phyloP scores from a whole-genome alignment of 2,113 vertebrate species.

The Chlamydotis undulata region DNA sequence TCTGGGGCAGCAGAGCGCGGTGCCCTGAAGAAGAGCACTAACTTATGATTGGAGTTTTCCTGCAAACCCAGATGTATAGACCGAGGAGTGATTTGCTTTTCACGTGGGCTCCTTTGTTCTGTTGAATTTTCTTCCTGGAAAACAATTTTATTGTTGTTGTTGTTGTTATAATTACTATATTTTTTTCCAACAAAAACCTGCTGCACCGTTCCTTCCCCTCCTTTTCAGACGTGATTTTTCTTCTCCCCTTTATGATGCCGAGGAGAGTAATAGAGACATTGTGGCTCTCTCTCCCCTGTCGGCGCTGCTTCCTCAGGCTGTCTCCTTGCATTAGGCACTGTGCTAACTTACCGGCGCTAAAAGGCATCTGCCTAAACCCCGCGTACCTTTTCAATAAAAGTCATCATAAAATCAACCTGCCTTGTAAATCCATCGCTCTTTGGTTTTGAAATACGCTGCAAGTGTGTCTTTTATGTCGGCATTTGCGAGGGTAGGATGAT shows the following conservation, averaged over 20 bases:
- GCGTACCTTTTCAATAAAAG: slow-evolving; percentile 83
- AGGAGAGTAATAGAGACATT: slow-evolving; percentile 87
- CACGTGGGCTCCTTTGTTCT: slow-evolving; percentile 47
- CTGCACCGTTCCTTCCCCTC: slow-evolving; percentile 51
- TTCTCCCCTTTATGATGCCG: slow-evolving; percentile 78
- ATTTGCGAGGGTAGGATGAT: slow-evolving; percentile 61
- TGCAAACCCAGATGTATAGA: not conserved
- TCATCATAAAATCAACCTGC: slow-evolving; percentile 84
- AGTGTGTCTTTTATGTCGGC: slow-evolving; percentile 76
- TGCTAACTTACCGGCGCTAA: slow-evolving; percentile 82
- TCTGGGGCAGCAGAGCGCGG: not conserved
- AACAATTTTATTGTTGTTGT: not conserved
- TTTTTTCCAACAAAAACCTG: slow-evolving; percentile 57
- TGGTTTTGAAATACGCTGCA: slow-evolving; percentile 78
- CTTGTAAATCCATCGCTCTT: slow-evolving; percentile 83
- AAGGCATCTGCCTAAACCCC: slow-evolving; percentile 81
- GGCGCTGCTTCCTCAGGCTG: slow-evolving; percentile 82
- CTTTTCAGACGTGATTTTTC: slow-evolving; percentile 71
- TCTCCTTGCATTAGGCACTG: slow-evolving; percentile 87
- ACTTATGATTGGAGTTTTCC: not conserved
- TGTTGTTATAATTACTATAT: not conserved
- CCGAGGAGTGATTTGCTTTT: slow-evolving; percentile 43
- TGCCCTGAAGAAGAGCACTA: not conserved
- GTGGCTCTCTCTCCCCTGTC: slow-evolving; percentile 78
- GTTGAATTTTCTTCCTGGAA: slow-evolving; percentile 46